Conservation (phyloP, 2,797 vertebrate species). For the Neosilurus mollespiculum region DNA sequence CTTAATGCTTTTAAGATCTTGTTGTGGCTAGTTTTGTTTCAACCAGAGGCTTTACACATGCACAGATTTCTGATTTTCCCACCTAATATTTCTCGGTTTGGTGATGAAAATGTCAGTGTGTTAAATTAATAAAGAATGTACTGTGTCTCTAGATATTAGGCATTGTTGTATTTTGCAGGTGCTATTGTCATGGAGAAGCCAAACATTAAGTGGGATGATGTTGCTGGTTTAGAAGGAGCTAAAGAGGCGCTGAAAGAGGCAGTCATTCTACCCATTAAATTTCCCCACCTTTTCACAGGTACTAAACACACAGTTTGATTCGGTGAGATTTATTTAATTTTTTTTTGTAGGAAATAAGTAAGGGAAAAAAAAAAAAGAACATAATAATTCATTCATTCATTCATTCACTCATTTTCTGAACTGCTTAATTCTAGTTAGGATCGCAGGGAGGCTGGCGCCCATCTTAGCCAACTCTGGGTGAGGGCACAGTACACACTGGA, state of each 20-base stretch:
- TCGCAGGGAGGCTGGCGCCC: no score
- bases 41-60: background rate
- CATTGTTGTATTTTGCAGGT: conserved; percentile 67
- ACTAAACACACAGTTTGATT: background rate
- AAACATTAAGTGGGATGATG: conserved; percentile 91
- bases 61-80: background rate
- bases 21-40: background rate
- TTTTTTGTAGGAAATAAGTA: background rate
- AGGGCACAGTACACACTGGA: no score
- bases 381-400: no score
- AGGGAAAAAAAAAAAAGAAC: no score
- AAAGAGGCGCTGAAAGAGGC: conserved; percentile 97
- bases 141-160: background rate
- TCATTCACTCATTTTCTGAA: no score
- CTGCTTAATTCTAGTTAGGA: no score
- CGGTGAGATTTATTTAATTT: background rate
- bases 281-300: conserved; percentile 96
- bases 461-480: no score
- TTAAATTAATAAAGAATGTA: background rate
- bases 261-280: conserved; percentile 95
- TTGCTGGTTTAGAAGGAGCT: conserved; percentile 90
- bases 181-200: conserved; percentile 96
- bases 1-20: background rate
- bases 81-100: background rate
- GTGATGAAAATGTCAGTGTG: background rate